Evolutionary conservation across 53 echinoderm and acorn worm species (phyloP).

Genomic region (Henricia sp.): DNA sequence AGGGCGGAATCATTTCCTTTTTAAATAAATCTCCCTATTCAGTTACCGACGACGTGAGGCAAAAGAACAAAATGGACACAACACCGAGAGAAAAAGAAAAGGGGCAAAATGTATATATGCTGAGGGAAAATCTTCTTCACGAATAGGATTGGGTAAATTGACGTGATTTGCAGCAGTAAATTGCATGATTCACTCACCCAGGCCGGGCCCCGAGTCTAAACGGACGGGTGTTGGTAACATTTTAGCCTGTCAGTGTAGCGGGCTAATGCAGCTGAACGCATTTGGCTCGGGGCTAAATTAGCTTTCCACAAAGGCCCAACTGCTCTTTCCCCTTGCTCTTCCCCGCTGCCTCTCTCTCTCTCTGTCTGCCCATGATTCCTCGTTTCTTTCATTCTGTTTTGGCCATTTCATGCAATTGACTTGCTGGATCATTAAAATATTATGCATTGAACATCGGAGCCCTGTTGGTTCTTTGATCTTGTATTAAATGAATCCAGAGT

Average conservation of each 20-base stretch:
- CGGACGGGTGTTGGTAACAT: constrained; percentile 56
- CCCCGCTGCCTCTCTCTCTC: background rate
- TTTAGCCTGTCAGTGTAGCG: constrained; percentile 45
- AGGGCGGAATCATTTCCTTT: constrained; percentile 41
- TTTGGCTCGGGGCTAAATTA: constrained; percentile 55
- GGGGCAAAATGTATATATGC: constrained; percentile 18
- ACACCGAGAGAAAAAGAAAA: constrained; percentile 4
- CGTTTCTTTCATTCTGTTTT: background rate
- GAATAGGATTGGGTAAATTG: constrained; percentile 62
- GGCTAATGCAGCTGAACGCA: constrained; percentile 54
- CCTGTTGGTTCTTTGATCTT: no score
- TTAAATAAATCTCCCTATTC: constrained; percentile 31
- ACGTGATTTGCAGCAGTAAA: constrained; percentile 60
- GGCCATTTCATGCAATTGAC: constrained; percentile 29
- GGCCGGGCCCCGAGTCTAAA: constrained; percentile 33
- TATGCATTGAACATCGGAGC: no score
- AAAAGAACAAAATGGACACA: background rate
- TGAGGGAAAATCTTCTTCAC: constrained; percentile 56
- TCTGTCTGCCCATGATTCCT: background rate
- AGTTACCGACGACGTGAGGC: background rate
- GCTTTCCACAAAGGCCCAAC: constrained; percentile 59
- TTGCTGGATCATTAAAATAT: constrained; percentile 39
- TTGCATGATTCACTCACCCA: constrained; percentile 58
- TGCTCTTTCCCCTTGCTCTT: constrained; percentile 37
- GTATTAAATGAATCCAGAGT: background rate